Evolutionary conservation across 2,888 invertebrate species (phyloP).

Genomic region (Machimus atricapillus): DNA sequence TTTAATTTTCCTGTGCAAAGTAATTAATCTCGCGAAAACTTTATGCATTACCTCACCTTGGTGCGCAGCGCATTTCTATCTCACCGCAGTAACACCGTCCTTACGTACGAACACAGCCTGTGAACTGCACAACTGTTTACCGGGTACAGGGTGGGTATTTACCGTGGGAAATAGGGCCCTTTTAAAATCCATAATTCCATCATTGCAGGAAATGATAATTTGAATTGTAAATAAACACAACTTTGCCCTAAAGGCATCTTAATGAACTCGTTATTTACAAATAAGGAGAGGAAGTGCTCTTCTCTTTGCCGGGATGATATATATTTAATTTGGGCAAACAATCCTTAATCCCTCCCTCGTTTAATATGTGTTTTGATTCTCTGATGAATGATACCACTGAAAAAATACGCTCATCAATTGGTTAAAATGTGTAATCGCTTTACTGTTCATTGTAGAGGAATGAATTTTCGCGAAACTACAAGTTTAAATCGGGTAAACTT

Average conservation of each 20-base stretch:
- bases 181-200: background rate
- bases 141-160: background rate
- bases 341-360: background rate
- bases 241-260: background rate
- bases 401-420: background rate
- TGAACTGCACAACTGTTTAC: background rate
- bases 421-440: background rate
- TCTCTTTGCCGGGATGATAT: background rate
- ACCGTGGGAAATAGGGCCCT: background rate
- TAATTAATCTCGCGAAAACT: slow-evolving; percentile 2
- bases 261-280: background rate
- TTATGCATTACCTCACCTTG: background rate
- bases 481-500: no score
- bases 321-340: background rate
- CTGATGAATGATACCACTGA: background rate
- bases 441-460: background rate
- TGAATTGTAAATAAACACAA: background rate
- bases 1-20: slow-evolving; percentile 1
- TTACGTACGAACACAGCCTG: background rate
- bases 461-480: background rate
- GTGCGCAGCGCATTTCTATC: background rate
- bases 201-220: background rate
- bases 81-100: background rate
- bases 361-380: background rate
- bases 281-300: background rate